Conservation (phyloP, 2,797 vertebrate species). For the Miichthys miiuy region DNA sequence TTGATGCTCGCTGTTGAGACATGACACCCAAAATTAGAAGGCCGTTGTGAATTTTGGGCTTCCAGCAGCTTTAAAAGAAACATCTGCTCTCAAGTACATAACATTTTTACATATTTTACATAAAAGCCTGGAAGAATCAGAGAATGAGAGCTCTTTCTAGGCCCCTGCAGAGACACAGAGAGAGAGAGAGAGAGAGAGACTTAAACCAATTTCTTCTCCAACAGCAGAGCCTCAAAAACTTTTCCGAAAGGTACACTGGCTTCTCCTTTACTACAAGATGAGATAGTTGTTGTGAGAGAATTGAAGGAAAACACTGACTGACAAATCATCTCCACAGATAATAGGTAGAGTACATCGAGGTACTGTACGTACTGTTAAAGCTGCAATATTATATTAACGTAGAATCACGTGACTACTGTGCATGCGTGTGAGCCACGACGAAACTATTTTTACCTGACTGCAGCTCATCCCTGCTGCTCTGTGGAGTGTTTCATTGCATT, state of each 20-base stretch:
- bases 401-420: background rate
- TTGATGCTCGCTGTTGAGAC: too few relatives aligned
- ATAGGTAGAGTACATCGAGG: constrained; percentile 5
- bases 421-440: background rate
- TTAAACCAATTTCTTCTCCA: constrained; percentile 22
- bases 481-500: constrained; percentile 5
- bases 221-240: constrained; percentile 27
- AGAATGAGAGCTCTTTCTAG: constrained; percentile 23
- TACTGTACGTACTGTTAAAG: constrained; percentile 15
- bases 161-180: background rate
- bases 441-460: background rate
- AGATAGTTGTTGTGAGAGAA: constrained; percentile 3
- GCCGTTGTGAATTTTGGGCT: too few relatives aligned
- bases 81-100: constrained; percentile 37
- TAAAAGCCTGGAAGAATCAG: constrained; percentile 53
- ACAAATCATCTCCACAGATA: constrained; percentile 25
- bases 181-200: constrained; percentile 1
- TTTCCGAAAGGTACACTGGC: background rate
- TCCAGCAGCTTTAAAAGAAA: constrained; percentile 27
- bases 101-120: constrained; percentile 48
- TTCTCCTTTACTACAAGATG: constrained; percentile 15
- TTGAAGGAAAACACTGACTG: background rate
- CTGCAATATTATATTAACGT: background rate
- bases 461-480: background rate
- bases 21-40: too few relatives aligned